Evolutionary conservation across 1,140 invertebrate genomes (phyloP), one percentile per base, ranked within the genome.

Genomic region (Drosophila tristis): DNA sequence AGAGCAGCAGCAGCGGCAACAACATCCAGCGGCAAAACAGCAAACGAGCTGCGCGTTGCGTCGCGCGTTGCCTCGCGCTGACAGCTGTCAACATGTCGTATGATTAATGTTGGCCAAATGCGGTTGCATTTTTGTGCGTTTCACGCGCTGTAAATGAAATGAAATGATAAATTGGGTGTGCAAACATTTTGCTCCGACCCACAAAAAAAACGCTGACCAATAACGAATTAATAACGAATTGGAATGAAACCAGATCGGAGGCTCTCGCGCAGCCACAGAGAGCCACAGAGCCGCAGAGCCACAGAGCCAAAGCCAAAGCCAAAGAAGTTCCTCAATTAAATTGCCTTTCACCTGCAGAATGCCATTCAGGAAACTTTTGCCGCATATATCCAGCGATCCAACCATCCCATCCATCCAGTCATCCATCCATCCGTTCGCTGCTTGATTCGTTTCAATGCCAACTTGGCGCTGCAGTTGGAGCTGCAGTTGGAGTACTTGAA

Each of bases 71-170:
- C 11, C 56, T 66, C 56, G 68, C 70, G 82, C 63, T 90, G 82
- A 87, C 79, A 87, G 77, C 77, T 85, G 89, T 91, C 89, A 91
- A 85, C 77, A 65, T 78, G 86, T 80, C 87, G 68, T 82, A 90
- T 90, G 89, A 90, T 81, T 90, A 90, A 90, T 90, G 82, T 67
- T 68, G 66, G 54, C 63, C 79, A 80, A 87, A 68, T 84, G 72
- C 72, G 78, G 74, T 77, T 68, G 80, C 78, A 78, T 84, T 78
- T 87, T 70, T 68, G 78, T 60, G 72, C 71, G 54, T 63, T 75
- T 66, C 71, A 29, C 35, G 55, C 71, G 13, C 72, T 66, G 55
- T 64, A 62, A 25, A 25, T 25, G 23, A 25, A 82, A 82, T 25
- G 23, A 25, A 25, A 25, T 75, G 80, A 84, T 80, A 76, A 80